These are phyloP conservation scores for Talpa occidentalis DNA, from an alignment of 2,113 vertebrate species.

Conservation along the genomic window DNA sequence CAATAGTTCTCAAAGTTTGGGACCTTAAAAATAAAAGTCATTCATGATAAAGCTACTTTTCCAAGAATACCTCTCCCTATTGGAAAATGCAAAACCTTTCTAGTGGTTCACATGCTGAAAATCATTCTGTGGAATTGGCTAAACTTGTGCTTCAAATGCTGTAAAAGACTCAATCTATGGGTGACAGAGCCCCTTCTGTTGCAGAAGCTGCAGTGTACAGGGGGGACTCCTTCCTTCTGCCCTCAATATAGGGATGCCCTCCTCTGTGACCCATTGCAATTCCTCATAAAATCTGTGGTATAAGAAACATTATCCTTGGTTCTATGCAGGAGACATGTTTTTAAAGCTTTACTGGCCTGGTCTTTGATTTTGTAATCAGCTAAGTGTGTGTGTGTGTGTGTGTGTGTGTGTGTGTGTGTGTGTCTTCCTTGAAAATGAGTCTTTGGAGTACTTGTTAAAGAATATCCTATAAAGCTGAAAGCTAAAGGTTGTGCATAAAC, in stretches of 20 bases:
- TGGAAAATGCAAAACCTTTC: background rate
- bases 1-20: background rate
- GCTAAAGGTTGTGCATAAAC: background rate
- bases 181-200: background rate
- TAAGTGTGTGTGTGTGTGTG: background rate
- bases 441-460: background rate
- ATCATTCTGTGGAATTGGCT: background rate
- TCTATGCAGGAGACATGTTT: background rate
- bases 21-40: background rate
- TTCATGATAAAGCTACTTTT: background rate
- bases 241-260: background rate
- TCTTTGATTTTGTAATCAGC: background rate
- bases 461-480: background rate
- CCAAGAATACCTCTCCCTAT: background rate
- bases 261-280: background rate
- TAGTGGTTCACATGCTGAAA: background rate
- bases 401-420: background rate
- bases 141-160: background rate
- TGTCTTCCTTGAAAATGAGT: background rate
- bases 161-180: fast-evolving
- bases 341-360: background rate
- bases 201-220: background rate
- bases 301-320: background rate
- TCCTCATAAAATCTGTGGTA: background rate
- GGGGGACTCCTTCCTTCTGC: background rate